phyloP scores from a whole-genome alignment of 2,113 vertebrate genomes.

The Eira barbara region DNA sequence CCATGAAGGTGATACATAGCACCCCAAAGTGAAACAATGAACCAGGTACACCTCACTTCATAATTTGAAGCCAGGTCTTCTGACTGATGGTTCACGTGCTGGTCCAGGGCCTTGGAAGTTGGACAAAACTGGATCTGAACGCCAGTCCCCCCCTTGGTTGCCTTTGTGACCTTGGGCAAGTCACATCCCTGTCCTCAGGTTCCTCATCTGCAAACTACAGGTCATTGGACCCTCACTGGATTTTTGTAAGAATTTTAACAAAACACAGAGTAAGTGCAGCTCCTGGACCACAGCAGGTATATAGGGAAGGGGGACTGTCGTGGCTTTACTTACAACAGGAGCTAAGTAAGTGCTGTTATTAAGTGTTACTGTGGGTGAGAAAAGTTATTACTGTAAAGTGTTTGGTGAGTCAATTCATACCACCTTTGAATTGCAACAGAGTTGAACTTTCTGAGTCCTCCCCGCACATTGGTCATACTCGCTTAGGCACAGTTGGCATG shows the following conservation, averaged over 20 bases:
- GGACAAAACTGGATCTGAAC: background rate
- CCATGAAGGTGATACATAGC: background rate
- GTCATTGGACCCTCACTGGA: background rate
- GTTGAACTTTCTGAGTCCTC: background rate
- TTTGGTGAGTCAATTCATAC: background rate
- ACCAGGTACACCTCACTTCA: background rate
- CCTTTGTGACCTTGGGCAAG: background rate
- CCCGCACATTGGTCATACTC: background rate
- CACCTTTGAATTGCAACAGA: background rate
- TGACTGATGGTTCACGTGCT: background rate
- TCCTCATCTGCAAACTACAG: background rate
- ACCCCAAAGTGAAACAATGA: background rate
- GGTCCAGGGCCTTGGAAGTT: background rate
- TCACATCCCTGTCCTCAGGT: background rate
- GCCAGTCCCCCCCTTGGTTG: too few species aligned
- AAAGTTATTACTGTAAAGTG: background rate
- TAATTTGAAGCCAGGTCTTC: background rate
- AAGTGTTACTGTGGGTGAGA: too few species aligned
- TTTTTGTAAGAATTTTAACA: background rate
- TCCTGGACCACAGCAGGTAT: too few species aligned
- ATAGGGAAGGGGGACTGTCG: fast-evolving
- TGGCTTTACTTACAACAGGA: background rate
- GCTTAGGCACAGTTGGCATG: background rate
- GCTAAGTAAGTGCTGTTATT: background rate
- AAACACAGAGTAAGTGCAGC: too few species aligned